Conservation (phyloP, 1,140 invertebrate species). For the Saccostrea cuccullata region DNA sequence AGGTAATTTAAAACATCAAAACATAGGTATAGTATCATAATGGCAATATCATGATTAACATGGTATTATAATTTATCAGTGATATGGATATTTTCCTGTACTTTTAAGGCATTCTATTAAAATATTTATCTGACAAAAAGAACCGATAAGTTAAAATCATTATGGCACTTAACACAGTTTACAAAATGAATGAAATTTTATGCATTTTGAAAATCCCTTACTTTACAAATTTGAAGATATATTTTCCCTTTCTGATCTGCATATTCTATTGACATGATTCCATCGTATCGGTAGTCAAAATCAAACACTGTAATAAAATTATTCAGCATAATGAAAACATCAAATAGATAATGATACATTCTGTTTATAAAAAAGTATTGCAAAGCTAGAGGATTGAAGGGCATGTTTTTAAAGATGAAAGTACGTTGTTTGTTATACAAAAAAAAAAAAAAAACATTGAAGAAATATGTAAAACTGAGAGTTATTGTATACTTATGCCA, state of each 20-base stretch:
- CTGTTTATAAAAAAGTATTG: too few species aligned
- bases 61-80: background rate
- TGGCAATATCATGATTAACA: background rate
- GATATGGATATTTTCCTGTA: background rate
- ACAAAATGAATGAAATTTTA: background rate
- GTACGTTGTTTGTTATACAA: too few species aligned
- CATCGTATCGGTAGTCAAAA: slow-evolving; percentile 62
- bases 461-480: too few species aligned
- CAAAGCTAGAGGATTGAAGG: too few species aligned
- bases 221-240: slow-evolving; percentile 44
- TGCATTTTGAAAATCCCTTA: background rate
- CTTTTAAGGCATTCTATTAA: background rate
- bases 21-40: background rate
- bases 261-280: slow-evolving; percentile 44
- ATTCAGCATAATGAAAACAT: too few species aligned
- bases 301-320: slow-evolving; percentile 52
- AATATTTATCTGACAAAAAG: too few species aligned
- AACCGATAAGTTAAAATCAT: background rate
- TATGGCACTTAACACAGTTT: background rate
- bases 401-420: too few species aligned
- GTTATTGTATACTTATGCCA: too few species aligned
- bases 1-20: background rate
- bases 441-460: too few species aligned
- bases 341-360: too few species aligned
- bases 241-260: slow-evolving; percentile 47